phyloP scores from a whole-genome alignment of 2,888 invertebrate species.

The Eupeodes luniger region DNA sequence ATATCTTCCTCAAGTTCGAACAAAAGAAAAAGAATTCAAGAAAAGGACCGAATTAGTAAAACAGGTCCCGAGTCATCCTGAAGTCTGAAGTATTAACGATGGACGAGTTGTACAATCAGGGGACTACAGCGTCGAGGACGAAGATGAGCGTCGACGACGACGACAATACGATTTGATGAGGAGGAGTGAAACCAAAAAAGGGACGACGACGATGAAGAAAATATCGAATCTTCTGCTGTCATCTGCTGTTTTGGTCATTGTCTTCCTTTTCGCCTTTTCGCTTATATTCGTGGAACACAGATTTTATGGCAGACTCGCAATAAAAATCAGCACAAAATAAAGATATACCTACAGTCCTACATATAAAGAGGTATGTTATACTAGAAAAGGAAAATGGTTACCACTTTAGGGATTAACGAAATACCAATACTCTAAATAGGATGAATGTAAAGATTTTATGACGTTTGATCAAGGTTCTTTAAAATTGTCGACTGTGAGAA shows the following conservation, averaged over 20 bases:
- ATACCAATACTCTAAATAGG: not conserved
- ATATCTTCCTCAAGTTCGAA: constrained; percentile 34
- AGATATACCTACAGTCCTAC: not conserved
- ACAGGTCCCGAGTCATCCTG: constrained; percentile 13
- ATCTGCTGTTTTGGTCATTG: constrained; percentile 71
- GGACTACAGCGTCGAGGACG: not conserved
- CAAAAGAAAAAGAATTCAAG: constrained; percentile 27
- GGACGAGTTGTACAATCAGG: not conserved
- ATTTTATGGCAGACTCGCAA: constrained; percentile 63
- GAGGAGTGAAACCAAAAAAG: constrained; percentile 4
- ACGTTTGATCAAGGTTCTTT: too few relatives aligned
- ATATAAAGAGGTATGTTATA: not conserved
- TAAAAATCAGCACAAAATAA: constrained; percentile 46
- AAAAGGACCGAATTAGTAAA: constrained; percentile 48
- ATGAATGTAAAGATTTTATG: too few relatives aligned
- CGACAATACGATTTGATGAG: not conserved
- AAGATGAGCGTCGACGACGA: not conserved
- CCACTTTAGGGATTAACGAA: not conserved
- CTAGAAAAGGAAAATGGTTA: not conserved
- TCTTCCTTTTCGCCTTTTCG: constrained; percentile 20
- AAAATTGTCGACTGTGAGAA: too few relatives aligned
- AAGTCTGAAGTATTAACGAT: not conserved
- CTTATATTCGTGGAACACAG: constrained; percentile 45
- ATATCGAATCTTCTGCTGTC: constrained; percentile 64
- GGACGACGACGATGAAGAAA: not conserved